A percentile compares a stretch with the other conserved stretches of the same genome.
Evolutionary conservation across 2,888 invertebrate species (phyloP).

Genomic region (Ischnus inquisitorius): DNA sequence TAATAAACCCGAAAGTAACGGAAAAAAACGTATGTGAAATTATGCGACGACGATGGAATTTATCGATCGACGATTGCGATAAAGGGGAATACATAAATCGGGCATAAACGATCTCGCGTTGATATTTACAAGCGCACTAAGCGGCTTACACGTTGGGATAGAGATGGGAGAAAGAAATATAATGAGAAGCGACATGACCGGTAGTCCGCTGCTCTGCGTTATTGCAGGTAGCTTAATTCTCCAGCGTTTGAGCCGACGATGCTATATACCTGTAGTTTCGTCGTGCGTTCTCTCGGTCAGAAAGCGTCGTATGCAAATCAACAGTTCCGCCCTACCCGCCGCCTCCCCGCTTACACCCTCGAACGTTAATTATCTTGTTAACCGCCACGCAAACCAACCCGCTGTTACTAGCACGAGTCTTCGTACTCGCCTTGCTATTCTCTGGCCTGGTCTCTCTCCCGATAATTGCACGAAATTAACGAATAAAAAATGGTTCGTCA

Average conservation of each 20-base stretch:
- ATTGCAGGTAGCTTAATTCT: slow-evolving; percentile 37
- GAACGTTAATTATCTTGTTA: slow-evolving; percentile 65
- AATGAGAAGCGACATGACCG: slow-evolving; percentile 43
- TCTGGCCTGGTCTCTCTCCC: background rate
- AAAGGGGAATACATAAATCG: slow-evolving; percentile 43
- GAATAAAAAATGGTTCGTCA: slow-evolving; percentile 55
- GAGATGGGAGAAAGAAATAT: slow-evolving; percentile 20
- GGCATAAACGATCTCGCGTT: slow-evolving; percentile 33
- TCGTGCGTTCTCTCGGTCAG: slow-evolving; percentile 30
- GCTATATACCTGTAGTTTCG: slow-evolving; percentile 5
- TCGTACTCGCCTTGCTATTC: slow-evolving; percentile 29
- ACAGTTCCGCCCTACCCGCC: slow-evolving; percentile 42
- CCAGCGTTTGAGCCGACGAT: slow-evolving; percentile 24
- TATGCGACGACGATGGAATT: slow-evolving; percentile 33
- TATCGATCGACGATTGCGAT: slow-evolving; percentile 42
- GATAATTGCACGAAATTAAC: slow-evolving; percentile 15
- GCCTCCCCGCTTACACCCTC: background rate
- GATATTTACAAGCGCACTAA: slow-evolving; percentile 35
- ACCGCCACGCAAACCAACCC: slow-evolving; percentile 53
- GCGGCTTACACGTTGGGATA: background rate
- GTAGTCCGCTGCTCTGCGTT: slow-evolving; percentile 36
- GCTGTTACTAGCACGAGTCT: slow-evolving; percentile 39
- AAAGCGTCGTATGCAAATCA: slow-evolving; percentile 56
- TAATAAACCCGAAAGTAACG: slow-evolving; percentile 24
- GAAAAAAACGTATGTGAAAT: slow-evolving; percentile 36